Conservation (phyloP, 2,888 invertebrate species). For the Agrilus mali region DNA sequence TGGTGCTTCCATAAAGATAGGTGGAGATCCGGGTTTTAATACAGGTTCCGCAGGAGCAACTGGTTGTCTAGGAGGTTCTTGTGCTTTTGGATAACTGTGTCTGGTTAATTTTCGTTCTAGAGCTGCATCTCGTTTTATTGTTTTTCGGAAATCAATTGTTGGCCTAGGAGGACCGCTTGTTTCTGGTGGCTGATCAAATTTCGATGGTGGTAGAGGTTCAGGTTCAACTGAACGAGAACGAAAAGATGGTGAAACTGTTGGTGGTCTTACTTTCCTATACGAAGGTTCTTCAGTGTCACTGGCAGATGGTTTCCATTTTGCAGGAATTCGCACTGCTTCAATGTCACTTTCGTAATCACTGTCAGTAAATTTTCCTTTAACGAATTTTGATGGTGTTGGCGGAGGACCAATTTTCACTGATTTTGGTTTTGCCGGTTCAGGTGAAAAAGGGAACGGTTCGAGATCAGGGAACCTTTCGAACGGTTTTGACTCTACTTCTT, state of each 20-base stretch:
- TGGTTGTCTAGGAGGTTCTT: conserved; percentile 19
- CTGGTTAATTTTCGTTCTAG: conserved; percentile 26
- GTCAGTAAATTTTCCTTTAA: conserved; percentile 43
- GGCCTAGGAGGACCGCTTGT: conserved; percentile 32
- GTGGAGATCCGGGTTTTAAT: conserved; percentile 33
- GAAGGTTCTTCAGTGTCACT: conserved; percentile 51
- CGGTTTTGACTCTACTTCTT: conserved; percentile 21
- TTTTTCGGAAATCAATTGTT: conserved; percentile 25
- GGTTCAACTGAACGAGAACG: conserved; percentile 44
- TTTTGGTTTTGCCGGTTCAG: conserved; percentile 33
- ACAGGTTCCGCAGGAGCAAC: conserved; percentile 21
- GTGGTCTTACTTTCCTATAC: conserved; percentile 42
- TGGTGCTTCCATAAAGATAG: conserved; percentile 28
- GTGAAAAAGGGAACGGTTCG: conserved; percentile 38
- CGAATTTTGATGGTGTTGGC: conserved; percentile 44
- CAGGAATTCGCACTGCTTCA: conserved; percentile 33
- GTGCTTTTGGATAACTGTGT: conserved; percentile 20
- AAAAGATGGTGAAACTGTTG: conserved; percentile 31
- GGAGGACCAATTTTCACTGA: conserved; percentile 36
- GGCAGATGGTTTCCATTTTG: conserved; percentile 49
- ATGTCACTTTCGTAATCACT: conserved; percentile 59
- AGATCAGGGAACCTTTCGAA: conserved; percentile 35
- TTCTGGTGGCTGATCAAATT: conserved; percentile 40
- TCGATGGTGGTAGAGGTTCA: conserved; percentile 41
- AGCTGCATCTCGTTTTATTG: conserved; percentile 19